phyloP scores from a whole-genome alignment of 2,113 vertebrate species.

The Phalacrocorax brasilianus region DNA sequence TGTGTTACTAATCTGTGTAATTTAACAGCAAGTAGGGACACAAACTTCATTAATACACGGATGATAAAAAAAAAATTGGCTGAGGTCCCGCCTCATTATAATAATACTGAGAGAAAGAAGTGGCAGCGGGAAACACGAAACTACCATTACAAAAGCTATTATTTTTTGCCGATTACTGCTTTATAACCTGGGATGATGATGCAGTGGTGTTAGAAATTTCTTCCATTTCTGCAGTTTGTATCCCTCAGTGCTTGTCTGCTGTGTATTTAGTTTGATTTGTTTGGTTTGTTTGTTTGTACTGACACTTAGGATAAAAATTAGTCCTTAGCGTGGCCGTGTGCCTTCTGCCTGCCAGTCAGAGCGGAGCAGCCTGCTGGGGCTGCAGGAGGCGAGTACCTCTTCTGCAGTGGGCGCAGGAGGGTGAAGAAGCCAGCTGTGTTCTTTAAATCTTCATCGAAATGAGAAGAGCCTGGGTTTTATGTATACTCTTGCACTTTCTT shows the following conservation, averaged over 20 bases:
- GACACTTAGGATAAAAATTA: background rate
- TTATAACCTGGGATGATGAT: background rate
- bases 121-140: background rate
- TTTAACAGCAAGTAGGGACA: constrained; percentile 47
- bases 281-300: background rate
- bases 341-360: background rate
- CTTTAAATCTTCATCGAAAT: background rate
- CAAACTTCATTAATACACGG: constrained; percentile 33
- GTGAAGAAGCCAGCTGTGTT: accelerated
- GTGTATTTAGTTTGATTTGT: background rate
- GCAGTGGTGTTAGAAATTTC: background rate
- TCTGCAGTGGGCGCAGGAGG: background rate
- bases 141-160: background rate
- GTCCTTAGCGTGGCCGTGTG: background rate
- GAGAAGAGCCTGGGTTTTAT: accelerated
- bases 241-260: background rate
- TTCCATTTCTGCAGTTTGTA: background rate
- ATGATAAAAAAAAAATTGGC: background rate
- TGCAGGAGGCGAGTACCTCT: background rate
- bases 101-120: background rate
- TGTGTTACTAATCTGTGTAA: constrained; percentile 49
- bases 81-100: background rate
- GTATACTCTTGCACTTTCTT: background rate
- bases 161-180: background rate
- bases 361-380: background rate